Evolutionary conservation across 2,888 invertebrate genomes (phyloP).

Genomic region (Lochmaea capreae): DNA sequence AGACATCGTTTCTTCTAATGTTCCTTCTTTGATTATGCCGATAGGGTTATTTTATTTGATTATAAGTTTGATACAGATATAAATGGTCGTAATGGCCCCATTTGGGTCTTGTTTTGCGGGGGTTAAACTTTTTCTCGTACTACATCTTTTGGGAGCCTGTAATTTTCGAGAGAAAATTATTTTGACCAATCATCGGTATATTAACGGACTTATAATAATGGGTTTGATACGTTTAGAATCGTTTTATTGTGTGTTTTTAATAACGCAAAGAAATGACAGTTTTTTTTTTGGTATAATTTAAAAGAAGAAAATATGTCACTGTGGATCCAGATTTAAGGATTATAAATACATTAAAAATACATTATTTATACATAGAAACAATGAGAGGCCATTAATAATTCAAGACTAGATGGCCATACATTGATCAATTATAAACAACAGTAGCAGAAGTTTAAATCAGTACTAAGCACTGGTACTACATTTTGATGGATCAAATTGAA

Average conservation of each 20-base stretch:
- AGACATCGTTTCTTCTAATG: constrained; percentile 49
- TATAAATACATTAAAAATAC: neutral
- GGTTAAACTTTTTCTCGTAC: neutral
- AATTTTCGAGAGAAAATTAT: constrained; percentile 26
- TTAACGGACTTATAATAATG: constrained; percentile 20
- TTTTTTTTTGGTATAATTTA: neutral
- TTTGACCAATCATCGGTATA: constrained; percentile 7
- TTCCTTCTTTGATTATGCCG: constrained; percentile 40
- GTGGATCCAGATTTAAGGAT: neutral
- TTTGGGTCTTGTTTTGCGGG: constrained; percentile 8
- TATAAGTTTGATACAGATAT: constrained; percentile 43
- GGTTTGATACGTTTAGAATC: constrained; percentile 6
- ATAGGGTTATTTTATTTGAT: constrained; percentile 51
- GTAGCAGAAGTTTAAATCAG: too few relatives aligned
- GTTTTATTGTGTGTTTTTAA: constrained; percentile 3
- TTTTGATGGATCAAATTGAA: too few relatives aligned
- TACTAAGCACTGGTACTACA: too few relatives aligned
- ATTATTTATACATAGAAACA: neutral
- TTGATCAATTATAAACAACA: too few relatives aligned
- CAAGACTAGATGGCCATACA: too few relatives aligned
- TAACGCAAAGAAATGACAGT: neutral
- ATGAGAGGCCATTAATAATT: neutral
- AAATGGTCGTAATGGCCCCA: constrained; percentile 49
- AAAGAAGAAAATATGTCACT: neutral
- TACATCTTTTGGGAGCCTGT: constrained; percentile 14